Conservation (phyloP, 2,113 vertebrate species). For the Morone saxatilis region DNA sequence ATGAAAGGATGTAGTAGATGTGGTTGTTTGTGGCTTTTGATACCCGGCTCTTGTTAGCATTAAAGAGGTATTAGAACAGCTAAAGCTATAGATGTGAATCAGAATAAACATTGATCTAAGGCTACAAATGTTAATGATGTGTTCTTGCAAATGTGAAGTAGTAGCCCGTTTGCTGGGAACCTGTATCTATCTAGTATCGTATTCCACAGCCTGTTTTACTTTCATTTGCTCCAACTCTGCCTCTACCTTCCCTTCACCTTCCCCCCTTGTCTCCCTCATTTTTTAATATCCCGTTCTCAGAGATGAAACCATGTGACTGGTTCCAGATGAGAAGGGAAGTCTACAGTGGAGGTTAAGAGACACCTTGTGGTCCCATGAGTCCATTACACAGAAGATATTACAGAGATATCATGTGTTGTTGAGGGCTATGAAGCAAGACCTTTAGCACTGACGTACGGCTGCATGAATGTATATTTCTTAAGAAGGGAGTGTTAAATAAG, state of each 20-base stretch:
- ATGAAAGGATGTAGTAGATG: not conserved
- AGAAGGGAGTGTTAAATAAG: not conserved
- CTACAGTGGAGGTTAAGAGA: constrained; percentile 79
- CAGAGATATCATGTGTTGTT: not conserved
- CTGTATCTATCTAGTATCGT: constrained; percentile 3
- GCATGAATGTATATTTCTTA: not conserved
- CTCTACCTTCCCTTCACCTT: not conserved
- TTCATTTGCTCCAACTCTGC: constrained; percentile 51
- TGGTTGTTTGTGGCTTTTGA: not conserved
- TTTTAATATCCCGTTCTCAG: constrained; percentile 18
- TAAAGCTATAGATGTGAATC: not conserved
- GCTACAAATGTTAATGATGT: not conserved
- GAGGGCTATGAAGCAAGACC: not conserved
- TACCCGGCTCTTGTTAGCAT: not conserved
- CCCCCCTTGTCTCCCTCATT: not conserved
- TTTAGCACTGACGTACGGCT: not conserved
- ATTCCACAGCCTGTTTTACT: constrained; percentile 46
- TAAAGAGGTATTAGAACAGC: not conserved
- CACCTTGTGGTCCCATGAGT: constrained; percentile 77
- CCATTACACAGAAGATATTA: constrained; percentile 42
- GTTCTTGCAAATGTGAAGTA: not conserved
- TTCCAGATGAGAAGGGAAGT: not conserved
- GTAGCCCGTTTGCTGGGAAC: not conserved
- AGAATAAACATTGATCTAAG: not conserved
- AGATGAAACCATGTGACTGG: constrained; percentile 12